Base-by-base conservation (phyloP, 2,797 vertebrate genomes). In the Cryptoblepharus egeriae region DNA sequence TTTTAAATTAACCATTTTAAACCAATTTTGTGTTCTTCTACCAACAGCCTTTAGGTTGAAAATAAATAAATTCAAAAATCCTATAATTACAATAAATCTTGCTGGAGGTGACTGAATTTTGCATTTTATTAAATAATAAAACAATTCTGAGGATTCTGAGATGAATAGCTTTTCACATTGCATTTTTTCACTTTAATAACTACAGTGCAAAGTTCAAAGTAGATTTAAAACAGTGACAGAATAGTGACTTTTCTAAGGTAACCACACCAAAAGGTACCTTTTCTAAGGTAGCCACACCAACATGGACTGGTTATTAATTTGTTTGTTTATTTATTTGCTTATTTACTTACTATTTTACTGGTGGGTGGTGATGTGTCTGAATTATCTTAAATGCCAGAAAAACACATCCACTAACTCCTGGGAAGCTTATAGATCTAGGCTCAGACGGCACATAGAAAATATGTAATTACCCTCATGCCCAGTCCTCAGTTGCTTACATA, bases 181-280 rank as follows among this genome's bases (percentile, higher is more conserved):
- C 85, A 90, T 90, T 92, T 90, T 87, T 89, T 84, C 84, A 88
- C 89, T 92, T 91, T 92, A 93, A 91, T 92, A 91, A 93, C 88
- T 76, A 89, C 32, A 92, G 84, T 20, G 3, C 37, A 69, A 37
- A 4, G 22, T 20, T 26, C 37, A 69, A 37, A 2, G 20, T 28
- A 71, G n/a, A 32, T 35, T 37, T 45, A 35, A 24, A 64, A 20
- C 73, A 64, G n/a, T n/a, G n/a, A 24, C 1, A 64, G 10, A 61
- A 72, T 30, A 9, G 15, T 64, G 22, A 22, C 13, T 37, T 73
- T 13, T 64, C 5, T 10, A 64, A 13, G 35, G 9, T 49, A n/a
- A 22, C 58, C 26, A 64, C 24, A n/a, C n/a, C n/a, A n/a, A n/a
- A 64, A 13, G 35, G 9, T 49, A n/a, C n/a, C 13, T 37, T 73